A percentile compares a stretch with the other conserved stretches of the same genome.
Evolutionary conservation across 1,140 invertebrate species (phyloP).

Genomic region (Gryon sp.): DNA sequence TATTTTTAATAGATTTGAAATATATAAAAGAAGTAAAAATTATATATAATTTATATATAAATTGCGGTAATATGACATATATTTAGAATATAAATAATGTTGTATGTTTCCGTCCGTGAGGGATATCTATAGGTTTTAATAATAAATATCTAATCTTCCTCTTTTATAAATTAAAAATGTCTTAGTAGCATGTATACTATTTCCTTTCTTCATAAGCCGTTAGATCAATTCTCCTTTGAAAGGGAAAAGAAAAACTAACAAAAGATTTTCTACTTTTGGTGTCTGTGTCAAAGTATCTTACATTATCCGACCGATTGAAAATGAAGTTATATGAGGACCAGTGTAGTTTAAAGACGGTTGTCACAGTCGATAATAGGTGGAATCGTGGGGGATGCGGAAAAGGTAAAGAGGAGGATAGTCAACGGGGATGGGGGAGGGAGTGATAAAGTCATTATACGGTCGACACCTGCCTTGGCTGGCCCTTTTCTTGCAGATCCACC

Average conservation of each 20-base stretch:
- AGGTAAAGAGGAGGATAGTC: constrained; percentile 54
- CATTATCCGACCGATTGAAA: constrained; percentile 72
- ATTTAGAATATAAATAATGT: no score
- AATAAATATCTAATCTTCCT: no score
- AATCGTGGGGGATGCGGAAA: constrained; percentile 66
- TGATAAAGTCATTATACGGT: constrained; percentile 78
- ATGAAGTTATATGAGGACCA: constrained; percentile 48
- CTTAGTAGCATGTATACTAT: no score
- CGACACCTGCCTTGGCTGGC: constrained; percentile 71
- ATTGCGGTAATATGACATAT: no score
- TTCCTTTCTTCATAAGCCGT: no score
- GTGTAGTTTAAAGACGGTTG: constrained; percentile 72
- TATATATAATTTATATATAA: no score
- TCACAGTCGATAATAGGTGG: constrained; percentile 75
- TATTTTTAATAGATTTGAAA: no score
- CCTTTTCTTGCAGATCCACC: constrained; percentile 51
- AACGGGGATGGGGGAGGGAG: constrained; percentile 50
- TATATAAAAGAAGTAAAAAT: no score
- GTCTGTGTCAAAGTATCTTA: constrained; percentile 69
- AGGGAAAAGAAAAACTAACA: constrained; percentile 33
- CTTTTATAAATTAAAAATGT: no score
- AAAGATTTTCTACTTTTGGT: constrained; percentile 63
- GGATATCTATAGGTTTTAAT: no score
- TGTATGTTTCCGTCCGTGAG: no score
- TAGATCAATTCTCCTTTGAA: no score